A percentile compares a stretch with the other conserved stretches of the same genome.
Conservation (phyloP, 2,888 invertebrate genomes). For the Peribatodes rhomboidaria region DNA sequence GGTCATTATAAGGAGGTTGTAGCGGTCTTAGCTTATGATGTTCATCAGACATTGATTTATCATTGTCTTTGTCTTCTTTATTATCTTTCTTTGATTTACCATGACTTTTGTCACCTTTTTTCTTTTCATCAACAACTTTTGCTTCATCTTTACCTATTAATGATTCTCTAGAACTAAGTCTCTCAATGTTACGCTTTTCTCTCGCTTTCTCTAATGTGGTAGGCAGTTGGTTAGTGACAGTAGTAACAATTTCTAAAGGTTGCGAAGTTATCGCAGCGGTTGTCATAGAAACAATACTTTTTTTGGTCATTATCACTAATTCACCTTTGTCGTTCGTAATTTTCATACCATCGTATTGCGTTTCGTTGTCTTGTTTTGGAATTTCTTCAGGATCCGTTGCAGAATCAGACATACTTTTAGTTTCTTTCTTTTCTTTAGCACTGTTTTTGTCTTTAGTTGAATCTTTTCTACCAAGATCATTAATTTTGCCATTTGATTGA, state of each 20-base stretch:
- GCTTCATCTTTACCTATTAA: constrained; percentile 70
- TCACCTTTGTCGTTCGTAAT: constrained; percentile 75
- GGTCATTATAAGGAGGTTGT: constrained; percentile 80
- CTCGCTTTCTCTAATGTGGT: constrained; percentile 81
- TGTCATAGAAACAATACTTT: constrained; percentile 85
- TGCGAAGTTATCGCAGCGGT: constrained; percentile 87
- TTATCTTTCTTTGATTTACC: constrained; percentile 34
- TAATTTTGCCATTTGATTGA: constrained; percentile 68
- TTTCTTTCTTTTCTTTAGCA: constrained; percentile 48
- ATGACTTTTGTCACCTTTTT: constrained; percentile 45
- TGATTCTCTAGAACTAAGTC: constrained; percentile 80
- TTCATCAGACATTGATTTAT: constrained; percentile 64
- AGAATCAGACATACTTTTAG: constrained; percentile 50
- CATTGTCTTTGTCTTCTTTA: constrained; percentile 35
- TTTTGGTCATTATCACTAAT: constrained; percentile 79
- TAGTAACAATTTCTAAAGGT: constrained; percentile 84
- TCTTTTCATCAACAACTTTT: constrained; percentile 50
- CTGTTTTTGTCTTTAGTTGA: constrained; percentile 53
- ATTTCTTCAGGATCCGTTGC: constrained; percentile 65
- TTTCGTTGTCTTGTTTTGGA: constrained; percentile 77
- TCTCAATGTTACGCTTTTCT: constrained; percentile 81
- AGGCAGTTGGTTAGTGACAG: constrained; percentile 84
- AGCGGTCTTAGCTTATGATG: constrained; percentile 76
- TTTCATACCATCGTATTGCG: constrained; percentile 76
- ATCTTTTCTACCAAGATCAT: constrained; percentile 67